Percentiles rank a stretch among this genome's conserved stretches.
Conservation (phyloP, 1,140 invertebrate genomes). For the Augochlora pura region DNA sequence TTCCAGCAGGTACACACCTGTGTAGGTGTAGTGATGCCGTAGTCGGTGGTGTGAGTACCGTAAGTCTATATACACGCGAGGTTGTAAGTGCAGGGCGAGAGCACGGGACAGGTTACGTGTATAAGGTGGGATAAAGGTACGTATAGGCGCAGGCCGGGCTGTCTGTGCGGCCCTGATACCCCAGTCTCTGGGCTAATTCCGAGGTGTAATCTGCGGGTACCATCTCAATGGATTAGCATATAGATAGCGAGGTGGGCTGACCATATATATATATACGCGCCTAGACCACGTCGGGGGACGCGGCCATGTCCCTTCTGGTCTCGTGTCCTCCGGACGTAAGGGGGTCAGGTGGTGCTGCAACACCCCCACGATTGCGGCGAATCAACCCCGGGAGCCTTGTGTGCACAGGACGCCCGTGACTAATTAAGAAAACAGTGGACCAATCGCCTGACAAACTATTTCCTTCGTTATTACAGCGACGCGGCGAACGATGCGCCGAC, state of each 20-base stretch:
- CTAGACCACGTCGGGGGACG: slow-evolving; percentile 67
- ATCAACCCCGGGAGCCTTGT: slow-evolving; percentile 39
- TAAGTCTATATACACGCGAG: slow-evolving; percentile 27
- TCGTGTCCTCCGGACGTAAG: slow-evolving; percentile 61
- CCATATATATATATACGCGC: slow-evolving; percentile 68
- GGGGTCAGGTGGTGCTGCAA: slow-evolving; percentile 63
- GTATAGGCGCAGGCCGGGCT: slow-evolving; percentile 64
- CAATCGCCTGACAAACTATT: slow-evolving; percentile 26
- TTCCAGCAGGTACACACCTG: slow-evolving; percentile 56
- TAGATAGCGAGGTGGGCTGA: slow-evolving; percentile 78
- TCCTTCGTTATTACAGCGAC: background rate
- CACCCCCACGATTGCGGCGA: slow-evolving; percentile 52
- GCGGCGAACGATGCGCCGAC: background rate
- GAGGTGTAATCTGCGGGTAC: slow-evolving; percentile 80
- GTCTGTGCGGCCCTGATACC: slow-evolving; percentile 74
- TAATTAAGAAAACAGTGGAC: slow-evolving; percentile 44
- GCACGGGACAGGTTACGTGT: slow-evolving; percentile 65
- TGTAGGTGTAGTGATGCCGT: slow-evolving; percentile 9
- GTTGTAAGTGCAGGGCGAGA: slow-evolving; percentile 55
- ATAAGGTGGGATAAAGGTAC: slow-evolving; percentile 76
- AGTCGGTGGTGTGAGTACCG: background rate
- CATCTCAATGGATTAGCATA: slow-evolving; percentile 81
- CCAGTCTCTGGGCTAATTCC: slow-evolving; percentile 77
- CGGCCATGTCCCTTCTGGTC: slow-evolving; percentile 71
- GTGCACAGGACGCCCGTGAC: background rate